Base-by-base conservation (phyloP, 2,113 vertebrate species). In the Paramormyrops kingsleyae region DNA sequence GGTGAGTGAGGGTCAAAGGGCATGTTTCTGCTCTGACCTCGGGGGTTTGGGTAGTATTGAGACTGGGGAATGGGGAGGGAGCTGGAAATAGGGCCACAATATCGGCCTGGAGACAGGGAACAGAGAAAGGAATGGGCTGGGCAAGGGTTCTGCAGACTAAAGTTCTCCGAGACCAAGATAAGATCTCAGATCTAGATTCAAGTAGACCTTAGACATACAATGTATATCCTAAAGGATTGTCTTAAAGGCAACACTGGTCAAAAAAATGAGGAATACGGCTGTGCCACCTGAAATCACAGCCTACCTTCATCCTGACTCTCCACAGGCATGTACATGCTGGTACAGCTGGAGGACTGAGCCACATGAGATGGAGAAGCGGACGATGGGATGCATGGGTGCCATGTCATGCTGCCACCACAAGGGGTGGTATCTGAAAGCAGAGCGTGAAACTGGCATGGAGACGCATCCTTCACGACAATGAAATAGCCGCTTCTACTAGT, bases 51-150 rank as follows among this genome's bases (percentile, higher is more conserved):
- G 56, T 83, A 66, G 90, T 91, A 4, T 0, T 90, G 90, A 88
- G 94, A 90, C 91, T 90, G 92, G 5, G 93, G 50, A 1, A 88
- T 89, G 90, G 91, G 94, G 90, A 92, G 8, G 1, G 94, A 93
- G 91, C 92, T 93, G 93, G 95, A 94, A 39, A 95, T 91, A 74
- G 95, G 96, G 88, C 94, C 94, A 87, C 94, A 94, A 90, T 93
- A 93, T 92, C 95, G 92, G 93, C 96, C 97, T 98, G 90, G 91
- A 94, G 94, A 95, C 5, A 94, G 93, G 91, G 93, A 94, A 92
- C 90, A 94, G 42, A 94, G 89, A 90, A 91, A 91, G 83, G 49
- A 47, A 59, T 15, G 17, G 10, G 4, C 15, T 62, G 15, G 62
- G 87, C 42, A 84, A 80, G 5, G 1, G 31, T 42, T 80, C 74